Evolutionary conservation across 1,140 invertebrate genomes (phyloP), one percentile per base, ranked within the genome.

Genomic region (Drosophila triauraria): DNA sequence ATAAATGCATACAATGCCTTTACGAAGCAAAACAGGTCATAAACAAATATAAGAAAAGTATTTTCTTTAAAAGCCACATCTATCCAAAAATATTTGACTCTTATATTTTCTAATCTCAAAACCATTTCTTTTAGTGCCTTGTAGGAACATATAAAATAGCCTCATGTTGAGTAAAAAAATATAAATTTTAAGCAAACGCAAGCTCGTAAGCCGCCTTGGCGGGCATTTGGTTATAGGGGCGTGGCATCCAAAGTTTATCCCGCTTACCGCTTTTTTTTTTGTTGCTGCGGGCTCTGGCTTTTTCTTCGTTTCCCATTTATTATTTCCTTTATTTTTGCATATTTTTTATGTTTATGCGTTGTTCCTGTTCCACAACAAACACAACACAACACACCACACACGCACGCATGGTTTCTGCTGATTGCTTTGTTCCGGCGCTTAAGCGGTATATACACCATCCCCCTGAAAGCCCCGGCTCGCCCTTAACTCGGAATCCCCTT

Each of bases 371-470:
- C 46, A 10, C 51, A 35, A 35, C 32, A 35, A 35, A 35, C 32
- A 35, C 32, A 32, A 9, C 32, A 32, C 32, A 35, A 5, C 27
- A 35, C 32, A 75, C 53, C 32, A 75, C 53, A 59, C 61, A 76
- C 72, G 60, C 74, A 53, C 80, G 82, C 83, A 72, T 79, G 75
- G 63, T 60, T 75, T 75, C 72, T 54, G 76, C 80, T 88, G 83
- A 87, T 87, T 87, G 83, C 84, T 80, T 83, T 87, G 83, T 87
- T 87, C 84, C 83, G 83, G 83, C 76, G 83, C 84, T 87, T 87
- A 77, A 87, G 70, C 76, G 71, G n/a, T 58, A 61, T 40, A 64
- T 60, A 54, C 50, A 44, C 67, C 69, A 50, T 32, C 44, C 48
- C 62, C 68, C 71, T 17, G 46, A 59, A 56, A 40, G n/a, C 30